Conservation (phyloP, 2,113 vertebrate genomes). For the Paracyprichromis sp. region DNA sequence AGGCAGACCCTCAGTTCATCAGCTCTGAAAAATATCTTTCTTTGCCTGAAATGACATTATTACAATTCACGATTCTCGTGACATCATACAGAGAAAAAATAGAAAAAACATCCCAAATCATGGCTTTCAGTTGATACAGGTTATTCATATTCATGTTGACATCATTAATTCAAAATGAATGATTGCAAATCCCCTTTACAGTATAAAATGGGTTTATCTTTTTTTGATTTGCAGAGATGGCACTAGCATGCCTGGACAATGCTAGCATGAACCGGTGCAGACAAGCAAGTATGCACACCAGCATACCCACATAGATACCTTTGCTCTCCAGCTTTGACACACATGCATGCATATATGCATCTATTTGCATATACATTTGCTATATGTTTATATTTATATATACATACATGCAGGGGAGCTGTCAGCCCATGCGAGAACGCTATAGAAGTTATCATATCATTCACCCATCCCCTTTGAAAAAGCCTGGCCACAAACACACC, state of each 20-base stretch:
- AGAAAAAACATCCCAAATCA: neutral
- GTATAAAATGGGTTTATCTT: neutral
- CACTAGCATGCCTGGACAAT: neutral
- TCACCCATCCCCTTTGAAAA: slow-evolving; percentile 19
- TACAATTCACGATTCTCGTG: accelerated
- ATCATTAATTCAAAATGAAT: neutral
- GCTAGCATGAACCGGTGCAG: neutral
- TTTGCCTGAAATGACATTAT: neutral
- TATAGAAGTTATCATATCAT: slow-evolving; percentile 15
- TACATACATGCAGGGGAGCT: neutral
- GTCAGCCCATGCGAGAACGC: neutral
- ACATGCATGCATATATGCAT: neutral
- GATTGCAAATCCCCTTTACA: neutral
- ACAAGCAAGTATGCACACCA: neutral
- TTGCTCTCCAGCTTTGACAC: neutral
- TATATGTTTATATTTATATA: neutral
- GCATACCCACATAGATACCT: neutral
- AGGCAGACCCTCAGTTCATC: neutral
- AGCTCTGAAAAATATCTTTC: neutral
- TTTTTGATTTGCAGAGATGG: neutral
- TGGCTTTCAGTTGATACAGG: neutral
- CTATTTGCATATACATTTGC: neutral
- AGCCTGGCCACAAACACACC: slow-evolving; percentile 21
- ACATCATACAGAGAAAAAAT: neutral
- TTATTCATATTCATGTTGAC: neutral